Conservation (phyloP, 92 coral and sea anemone genomes). For the Parazoanthus atlanticus region DNA sequence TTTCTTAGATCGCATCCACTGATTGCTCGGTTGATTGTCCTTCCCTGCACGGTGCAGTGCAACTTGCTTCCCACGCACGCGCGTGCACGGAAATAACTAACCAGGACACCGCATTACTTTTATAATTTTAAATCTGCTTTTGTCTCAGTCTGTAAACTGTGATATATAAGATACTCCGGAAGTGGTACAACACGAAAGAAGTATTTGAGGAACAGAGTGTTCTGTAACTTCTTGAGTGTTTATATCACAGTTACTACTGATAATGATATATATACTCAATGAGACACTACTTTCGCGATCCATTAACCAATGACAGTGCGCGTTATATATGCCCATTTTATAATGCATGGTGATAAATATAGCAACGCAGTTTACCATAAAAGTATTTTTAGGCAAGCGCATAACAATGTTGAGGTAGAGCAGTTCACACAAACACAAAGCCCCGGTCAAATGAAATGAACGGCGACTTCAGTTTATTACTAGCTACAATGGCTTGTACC, state of each 20-base stretch:
- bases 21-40: not conserved
- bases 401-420: too few relatives aligned
- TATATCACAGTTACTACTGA: too few relatives aligned
- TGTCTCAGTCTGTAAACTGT: not conserved
- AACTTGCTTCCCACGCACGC: not conserved
- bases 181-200: not conserved
- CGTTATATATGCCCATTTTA: not conserved
- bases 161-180: not conserved
- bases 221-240: not conserved
- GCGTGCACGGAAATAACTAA: not conserved
- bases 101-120: not conserved
- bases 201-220: not conserved
- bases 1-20: not conserved
- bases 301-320: too few relatives aligned
- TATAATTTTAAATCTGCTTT: not conserved
- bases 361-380: too few relatives aligned
- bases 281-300: too few relatives aligned
- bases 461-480: not conserved
- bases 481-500: not conserved
- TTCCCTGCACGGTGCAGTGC: not conserved
- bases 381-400: not conserved
- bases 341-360: too few relatives aligned
- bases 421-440: not conserved
- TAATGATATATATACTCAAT: too few relatives aligned
- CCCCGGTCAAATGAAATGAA: not conserved